phyloP scores from a whole-genome alignment of 2,888 invertebrate genomes.

The Bombylius major region DNA sequence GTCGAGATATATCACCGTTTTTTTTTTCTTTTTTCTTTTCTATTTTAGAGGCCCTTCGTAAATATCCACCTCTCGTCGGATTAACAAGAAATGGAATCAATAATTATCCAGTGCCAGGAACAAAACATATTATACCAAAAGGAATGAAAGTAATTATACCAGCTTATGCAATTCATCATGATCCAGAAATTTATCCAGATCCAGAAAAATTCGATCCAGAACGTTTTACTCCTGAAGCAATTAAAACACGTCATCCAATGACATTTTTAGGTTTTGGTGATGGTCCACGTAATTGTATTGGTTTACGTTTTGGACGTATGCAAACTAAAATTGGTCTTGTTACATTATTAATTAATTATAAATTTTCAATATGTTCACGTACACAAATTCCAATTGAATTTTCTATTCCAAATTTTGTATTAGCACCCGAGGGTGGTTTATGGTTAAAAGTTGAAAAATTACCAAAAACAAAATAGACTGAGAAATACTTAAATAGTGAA shows the following conservation, averaged over 20 bases:
- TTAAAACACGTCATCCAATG: conserved; percentile 17
- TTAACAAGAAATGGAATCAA: conserved; percentile 27
- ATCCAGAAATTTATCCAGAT: conserved; percentile 41
- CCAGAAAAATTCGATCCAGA: conserved; percentile 46
- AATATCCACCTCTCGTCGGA: conserved; percentile 34
- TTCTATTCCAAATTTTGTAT: not conserved
- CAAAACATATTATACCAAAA: conserved; percentile 26
- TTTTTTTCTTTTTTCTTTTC: not conserved
- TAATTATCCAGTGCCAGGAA: conserved; percentile 26
- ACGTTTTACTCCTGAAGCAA: conserved; percentile 38
- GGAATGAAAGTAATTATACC: conserved; percentile 39
- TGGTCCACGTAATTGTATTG: conserved; percentile 36
- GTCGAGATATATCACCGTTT: not conserved
- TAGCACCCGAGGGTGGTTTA: not conserved
- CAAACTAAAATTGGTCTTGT: conserved; percentile 17
- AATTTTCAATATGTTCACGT: conserved; percentile 10
- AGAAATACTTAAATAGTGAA: not conserved
- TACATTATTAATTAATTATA: conserved; percentile 12
- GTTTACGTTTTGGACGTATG: conserved; percentile 28
- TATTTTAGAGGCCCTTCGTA: conserved; percentile 34
- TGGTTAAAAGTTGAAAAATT: conserved; percentile 7
- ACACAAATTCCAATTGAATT: conserved; percentile 6
- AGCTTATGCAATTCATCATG: conserved; percentile 41
- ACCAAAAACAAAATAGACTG: not conserved
- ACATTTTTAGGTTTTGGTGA: conserved; percentile 33